These are phyloP conservation scores for Orchesella flavescens DNA, from an alignment of 2,888 invertebrate genomes.

Conservation along the genomic window DNA sequence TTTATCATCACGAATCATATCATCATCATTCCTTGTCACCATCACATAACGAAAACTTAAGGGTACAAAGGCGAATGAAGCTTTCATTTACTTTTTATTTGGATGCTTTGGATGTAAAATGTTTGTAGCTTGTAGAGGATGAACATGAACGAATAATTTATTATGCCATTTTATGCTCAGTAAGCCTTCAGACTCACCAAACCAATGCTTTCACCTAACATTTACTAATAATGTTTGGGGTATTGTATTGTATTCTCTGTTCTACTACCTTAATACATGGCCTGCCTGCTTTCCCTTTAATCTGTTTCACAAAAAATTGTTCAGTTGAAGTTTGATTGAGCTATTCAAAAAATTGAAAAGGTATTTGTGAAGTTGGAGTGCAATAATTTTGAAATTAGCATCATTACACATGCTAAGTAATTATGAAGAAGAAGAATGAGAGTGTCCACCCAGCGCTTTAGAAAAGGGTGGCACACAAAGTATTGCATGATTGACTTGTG, in stretches of 20 bases:
- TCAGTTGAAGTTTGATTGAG: not conserved
- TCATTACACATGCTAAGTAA: conserved; percentile 2
- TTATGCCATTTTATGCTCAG: conserved; percentile 11
- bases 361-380: not conserved
- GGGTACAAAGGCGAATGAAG: conserved; percentile 20
- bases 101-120: too few species aligned
- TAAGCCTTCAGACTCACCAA: conserved; percentile 23
- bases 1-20: not conserved
- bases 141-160: too few species aligned
- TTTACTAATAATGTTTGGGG: too few species aligned
- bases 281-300: too few species aligned
- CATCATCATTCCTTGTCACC: not conserved
- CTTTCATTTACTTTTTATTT: too few species aligned
- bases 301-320: too few species aligned
- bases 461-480: not conserved
- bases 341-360: not conserved
- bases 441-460: conserved; percentile 5
- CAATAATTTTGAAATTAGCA: not conserved
- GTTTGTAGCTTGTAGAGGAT: too few species aligned
- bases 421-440: not conserved
- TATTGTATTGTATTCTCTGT: too few species aligned
- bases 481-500: too few species aligned
- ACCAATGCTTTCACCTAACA: conserved; percentile 1
- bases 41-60: conserved; percentile 12
- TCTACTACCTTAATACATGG: too few species aligned